Evolutionary conservation across 1,140 invertebrate genomes (phyloP).

Genomic region (Brachystomella parvula): DNA sequence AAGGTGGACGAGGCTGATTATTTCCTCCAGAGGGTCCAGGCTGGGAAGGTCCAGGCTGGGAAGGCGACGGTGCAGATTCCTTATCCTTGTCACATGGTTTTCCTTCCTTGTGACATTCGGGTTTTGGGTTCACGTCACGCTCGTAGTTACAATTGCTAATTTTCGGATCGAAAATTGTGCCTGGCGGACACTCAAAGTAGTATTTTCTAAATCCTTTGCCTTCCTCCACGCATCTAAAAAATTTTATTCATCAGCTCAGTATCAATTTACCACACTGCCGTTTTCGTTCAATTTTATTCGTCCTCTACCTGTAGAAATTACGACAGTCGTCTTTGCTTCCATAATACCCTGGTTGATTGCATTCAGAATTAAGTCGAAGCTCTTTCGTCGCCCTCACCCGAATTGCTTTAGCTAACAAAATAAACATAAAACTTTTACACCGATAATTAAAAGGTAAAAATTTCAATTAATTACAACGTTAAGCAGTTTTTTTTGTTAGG

Average conservation of each 20-base stretch:
- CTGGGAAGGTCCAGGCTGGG: not conserved
- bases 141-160: conserved; percentile 8
- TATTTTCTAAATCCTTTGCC: conserved; percentile 4
- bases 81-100: not conserved
- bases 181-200: conserved; percentile 11
- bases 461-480: too few species aligned
- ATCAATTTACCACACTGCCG: too few species aligned
- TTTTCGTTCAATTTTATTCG: not conserved
- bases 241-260: too few species aligned
- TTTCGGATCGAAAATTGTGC: not conserved
- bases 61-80: not conserved
- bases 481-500: too few species aligned
- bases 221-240: not conserved
- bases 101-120: not conserved
- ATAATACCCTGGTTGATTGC: not conserved
- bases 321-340: conserved; percentile 3
- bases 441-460: too few species aligned
- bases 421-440: too few species aligned
- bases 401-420: conserved; percentile 2
- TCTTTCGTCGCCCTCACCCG: not conserved
- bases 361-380: not conserved
- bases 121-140: conserved; percentile 1
- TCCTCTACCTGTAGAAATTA: conserved; percentile 3
- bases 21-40: not conserved
- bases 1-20: not conserved